Evolutionary conservation across 2,888 invertebrate genomes (phyloP).

Genomic region (Danaus chrysippus): DNA sequence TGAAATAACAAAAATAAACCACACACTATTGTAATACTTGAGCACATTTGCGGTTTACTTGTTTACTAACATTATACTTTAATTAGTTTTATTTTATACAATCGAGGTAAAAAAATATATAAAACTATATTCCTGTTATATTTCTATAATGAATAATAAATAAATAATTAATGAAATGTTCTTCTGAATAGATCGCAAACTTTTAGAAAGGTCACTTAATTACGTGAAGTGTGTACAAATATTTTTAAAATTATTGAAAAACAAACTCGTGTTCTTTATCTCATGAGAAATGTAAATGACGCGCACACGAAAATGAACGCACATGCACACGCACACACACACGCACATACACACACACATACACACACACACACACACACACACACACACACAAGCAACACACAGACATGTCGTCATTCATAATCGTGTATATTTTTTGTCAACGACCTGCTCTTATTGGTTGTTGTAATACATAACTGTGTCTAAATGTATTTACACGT

Average conservation of each 20-base stretch:
- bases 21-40: not conserved
- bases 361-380: not conserved
- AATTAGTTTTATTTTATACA: no score
- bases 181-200: no score
- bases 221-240: not conserved
- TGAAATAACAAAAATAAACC: not conserved
- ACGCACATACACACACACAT: not conserved
- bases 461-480: no score
- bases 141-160: no score
- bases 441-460: not conserved
- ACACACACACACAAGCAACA: not conserved
- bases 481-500: no score
- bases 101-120: no score
- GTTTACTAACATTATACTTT: not conserved
- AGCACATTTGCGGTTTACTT: not conserved
- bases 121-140: no score
- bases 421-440: not conserved
- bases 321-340: not conserved
- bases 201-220: not conserved
- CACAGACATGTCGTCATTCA: not conserved
- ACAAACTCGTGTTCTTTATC: slow-evolving; percentile 1
- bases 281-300: not conserved
- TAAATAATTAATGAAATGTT: no score
- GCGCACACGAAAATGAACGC: not conserved
- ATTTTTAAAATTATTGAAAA: not conserved